Base-by-base conservation (phyloP, 2,888 invertebrate genomes). In the Standfussiana lucernea region DNA sequence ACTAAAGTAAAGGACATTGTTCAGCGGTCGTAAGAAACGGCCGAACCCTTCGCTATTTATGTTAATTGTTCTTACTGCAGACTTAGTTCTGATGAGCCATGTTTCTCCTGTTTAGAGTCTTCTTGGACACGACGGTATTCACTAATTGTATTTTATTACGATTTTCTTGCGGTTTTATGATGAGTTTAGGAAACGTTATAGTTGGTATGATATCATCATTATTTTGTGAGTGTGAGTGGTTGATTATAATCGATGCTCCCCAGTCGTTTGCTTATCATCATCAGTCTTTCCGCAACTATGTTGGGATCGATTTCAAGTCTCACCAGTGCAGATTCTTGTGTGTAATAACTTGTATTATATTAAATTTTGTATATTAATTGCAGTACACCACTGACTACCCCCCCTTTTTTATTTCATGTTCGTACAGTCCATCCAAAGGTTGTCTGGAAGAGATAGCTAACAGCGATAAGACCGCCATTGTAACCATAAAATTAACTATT, bases 1-100 rank as follows among this genome's bases (percentile, higher is more conserved):
- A 73, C 75, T 68, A 28, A 69, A 83, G 40, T 73, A 65, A 72
- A 75, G 70, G 74, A 73, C 72, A 82, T 84, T 76, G 87, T 86
- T 83, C 83, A 65, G 72, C 59, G 79, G 79, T 72, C 69, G 80
- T 77, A 77, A 84, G 83, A 77, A 80, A 61, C 56, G 67, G 61
- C 28, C 68, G 37, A 70, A 67, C 81, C 81, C 77, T 73, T 68
- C 42, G n/a, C 37, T 83, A 77, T 84, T 84, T 72, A 72, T 75
- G 83, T 84, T 75, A 62, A 79, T 59, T 70, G 81, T 77, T 80
- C 69, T 77, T 72, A 70, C 80, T 62, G 28, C 53, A 66, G 75
- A 77, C 77, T 77, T 72, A 72, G 74, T 75, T 84, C 66, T 64
- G 72, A 80, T 84, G 81, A 53, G 66, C 21, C 15, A 50, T 65